phyloP scores from a whole-genome alignment of 2,888 invertebrate genomes.

The Hirtodrosophila histrioides region DNA sequence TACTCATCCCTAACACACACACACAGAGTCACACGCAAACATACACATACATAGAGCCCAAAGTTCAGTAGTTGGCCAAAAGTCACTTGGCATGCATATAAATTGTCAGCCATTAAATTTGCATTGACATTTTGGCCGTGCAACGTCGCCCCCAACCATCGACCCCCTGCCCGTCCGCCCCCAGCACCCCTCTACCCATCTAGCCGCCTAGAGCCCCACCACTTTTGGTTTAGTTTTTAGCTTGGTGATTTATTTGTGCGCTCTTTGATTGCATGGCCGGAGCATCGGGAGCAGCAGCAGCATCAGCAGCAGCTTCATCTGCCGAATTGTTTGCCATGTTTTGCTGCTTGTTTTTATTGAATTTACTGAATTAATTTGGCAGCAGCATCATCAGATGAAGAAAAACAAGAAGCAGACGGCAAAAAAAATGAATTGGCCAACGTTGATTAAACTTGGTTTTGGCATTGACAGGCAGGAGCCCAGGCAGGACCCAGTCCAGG shows the following conservation, averaged over 20 bases:
- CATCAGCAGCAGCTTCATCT: constrained; percentile 33
- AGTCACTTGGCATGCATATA: constrained; percentile 80
- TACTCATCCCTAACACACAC: not conserved
- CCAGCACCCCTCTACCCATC: not conserved
- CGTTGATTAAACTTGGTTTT: constrained; percentile 69
- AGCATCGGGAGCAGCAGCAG: constrained; percentile 27
- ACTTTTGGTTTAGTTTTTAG: constrained; percentile 65
- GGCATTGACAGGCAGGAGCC: constrained; percentile 54
- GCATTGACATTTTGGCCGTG: constrained; percentile 78
- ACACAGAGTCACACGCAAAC: not conserved
- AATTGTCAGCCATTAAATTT: constrained; percentile 79
- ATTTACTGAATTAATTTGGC: constrained; percentile 76
- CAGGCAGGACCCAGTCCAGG: not conserved
- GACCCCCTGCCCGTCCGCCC: not conserved
- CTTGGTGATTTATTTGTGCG: constrained; percentile 72
- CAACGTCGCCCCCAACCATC: constrained; percentile 15
- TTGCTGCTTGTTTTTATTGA: constrained; percentile 77
- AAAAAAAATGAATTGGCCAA: constrained; percentile 45
- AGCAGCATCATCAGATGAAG: constrained; percentile 49
- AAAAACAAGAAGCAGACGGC: constrained; percentile 13
- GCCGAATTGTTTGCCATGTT: constrained; percentile 67
- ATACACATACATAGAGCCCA: constrained; percentile 3
- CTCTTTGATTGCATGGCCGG: constrained; percentile 72
- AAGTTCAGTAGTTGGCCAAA: constrained; percentile 78
- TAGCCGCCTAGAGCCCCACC: not conserved